Evolutionary conservation across 2,888 invertebrate species (phyloP), one percentile per base, ranked within the genome.

Genomic region (Dromius quadrimaculatus): DNA sequence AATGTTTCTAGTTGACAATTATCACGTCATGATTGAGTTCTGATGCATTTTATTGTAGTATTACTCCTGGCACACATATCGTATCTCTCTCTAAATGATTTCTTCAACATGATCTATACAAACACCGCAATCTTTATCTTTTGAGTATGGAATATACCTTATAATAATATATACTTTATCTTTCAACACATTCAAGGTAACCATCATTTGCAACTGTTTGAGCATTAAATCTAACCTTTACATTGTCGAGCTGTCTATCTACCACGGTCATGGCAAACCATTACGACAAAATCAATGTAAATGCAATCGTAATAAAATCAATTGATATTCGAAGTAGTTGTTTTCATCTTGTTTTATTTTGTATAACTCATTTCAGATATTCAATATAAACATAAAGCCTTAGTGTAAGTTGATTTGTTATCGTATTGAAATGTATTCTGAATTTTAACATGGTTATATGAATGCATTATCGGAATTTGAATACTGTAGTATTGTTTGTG

Each of bases 381-480:
- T 22, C 47, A 15, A 19, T 22, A 22, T 23, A 47, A 47, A 47
- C 47, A 47, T 28, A 54, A 54, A 28, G 50, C 50, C 28, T 28
- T 13, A 13, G 50, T 54, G 9, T 41, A 41, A 8, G 50, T 17
- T 54, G 50, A 54, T 54, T 54, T 54, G 50, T 54, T 54, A 54
- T 54, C 50, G 28, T 13, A 54, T 54, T 54, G 50, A 54, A 54
- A 54, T 54, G 50, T 54, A 54, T 54, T 54, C 50, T 54, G 50
- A 23, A 54, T 54, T 54, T 54, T 54, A 54, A 54, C 50, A 54
- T 54, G 50, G 28, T 54, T 54, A 54, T 54, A 28, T 54, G 50
- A 54, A 54, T 54, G 50, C 50, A 54, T 54, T 54, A 54, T 54
- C 28, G 50, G 28, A 54, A 54, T 54, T 54, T 54, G 50, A 54